Evolutionary conservation across 2,113 vertebrate genomes (phyloP).

Genomic region (Cyprinodon variegatus): DNA sequence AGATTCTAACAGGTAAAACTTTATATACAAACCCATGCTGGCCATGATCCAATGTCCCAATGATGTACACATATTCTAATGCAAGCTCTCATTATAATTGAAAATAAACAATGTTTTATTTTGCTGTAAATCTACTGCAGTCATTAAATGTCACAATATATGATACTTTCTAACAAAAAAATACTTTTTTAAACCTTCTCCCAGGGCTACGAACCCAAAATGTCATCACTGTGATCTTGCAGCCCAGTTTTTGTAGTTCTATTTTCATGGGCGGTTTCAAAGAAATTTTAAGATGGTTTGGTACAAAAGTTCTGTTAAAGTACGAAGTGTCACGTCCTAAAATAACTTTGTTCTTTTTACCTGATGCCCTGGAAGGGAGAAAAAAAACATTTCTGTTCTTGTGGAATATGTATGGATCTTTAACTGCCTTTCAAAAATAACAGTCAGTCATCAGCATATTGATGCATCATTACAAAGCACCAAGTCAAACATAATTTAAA

Average conservation of each 20-base stretch:
- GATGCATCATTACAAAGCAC: background rate
- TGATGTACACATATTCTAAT: background rate
- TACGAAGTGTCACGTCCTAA: background rate
- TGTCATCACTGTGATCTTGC: background rate
- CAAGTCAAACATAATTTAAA: conserved; percentile 11
- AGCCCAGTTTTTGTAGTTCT: background rate
- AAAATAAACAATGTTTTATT: no score
- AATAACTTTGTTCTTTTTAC: background rate
- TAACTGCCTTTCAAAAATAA: conserved; percentile 17
- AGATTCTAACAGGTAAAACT: background rate
- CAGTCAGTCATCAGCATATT: background rate
- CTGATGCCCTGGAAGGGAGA: background rate
- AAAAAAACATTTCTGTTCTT: background rate
- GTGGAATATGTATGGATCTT: background rate
- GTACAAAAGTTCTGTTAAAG: background rate
- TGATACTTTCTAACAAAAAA: background rate
- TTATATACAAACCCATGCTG: background rate
- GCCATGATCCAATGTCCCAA: background rate
- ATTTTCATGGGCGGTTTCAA: no score
- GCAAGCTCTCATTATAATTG: background rate
- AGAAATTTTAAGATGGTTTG: background rate
- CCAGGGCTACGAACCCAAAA: background rate
- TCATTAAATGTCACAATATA: background rate
- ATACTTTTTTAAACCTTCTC: background rate
- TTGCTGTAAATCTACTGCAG: background rate